These are phyloP conservation scores for Brenthis ino DNA, from an alignment of 2,888 invertebrate genomes.

Conservation along the genomic window DNA sequence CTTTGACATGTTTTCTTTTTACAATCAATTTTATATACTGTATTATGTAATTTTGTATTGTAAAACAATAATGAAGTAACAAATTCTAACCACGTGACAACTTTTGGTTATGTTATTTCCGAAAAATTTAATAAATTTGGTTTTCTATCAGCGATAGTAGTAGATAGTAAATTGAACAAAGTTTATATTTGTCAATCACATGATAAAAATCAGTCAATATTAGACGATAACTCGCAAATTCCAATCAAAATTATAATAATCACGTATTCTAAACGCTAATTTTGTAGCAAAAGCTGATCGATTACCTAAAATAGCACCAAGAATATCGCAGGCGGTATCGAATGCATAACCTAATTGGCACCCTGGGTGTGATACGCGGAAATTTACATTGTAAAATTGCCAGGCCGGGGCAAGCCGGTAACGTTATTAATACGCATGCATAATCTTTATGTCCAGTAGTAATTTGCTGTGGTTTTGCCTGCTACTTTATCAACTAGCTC, in stretches of 20 bases:
- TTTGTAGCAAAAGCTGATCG: conserved; percentile 7
- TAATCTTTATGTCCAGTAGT: background rate
- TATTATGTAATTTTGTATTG: no score
- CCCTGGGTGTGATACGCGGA: conserved; percentile 15
- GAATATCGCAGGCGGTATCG: conserved; percentile 11
- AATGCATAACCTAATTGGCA: conserved; percentile 17
- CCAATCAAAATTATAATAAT: background rate
- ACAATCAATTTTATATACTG: no score
- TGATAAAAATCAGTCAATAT: no score
- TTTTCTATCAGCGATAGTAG: no score
- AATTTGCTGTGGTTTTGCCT: background rate
- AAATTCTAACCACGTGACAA: no score
- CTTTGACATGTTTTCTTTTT: no score
- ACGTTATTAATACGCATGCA: background rate
- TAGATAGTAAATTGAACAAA: no score
- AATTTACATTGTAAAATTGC: conserved; percentile 24
- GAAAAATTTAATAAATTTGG: no score
- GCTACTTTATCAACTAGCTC: background rate
- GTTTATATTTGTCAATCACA: no score
- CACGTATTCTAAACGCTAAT: background rate
- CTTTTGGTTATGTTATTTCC: no score
- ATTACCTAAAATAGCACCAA: conserved; percentile 1
- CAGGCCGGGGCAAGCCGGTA: background rate
- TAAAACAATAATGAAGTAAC: no score
- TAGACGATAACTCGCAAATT: background rate